Base-by-base conservation (phyloP, 2,888 invertebrate genomes). In the Orchesellides sinensis region DNA sequence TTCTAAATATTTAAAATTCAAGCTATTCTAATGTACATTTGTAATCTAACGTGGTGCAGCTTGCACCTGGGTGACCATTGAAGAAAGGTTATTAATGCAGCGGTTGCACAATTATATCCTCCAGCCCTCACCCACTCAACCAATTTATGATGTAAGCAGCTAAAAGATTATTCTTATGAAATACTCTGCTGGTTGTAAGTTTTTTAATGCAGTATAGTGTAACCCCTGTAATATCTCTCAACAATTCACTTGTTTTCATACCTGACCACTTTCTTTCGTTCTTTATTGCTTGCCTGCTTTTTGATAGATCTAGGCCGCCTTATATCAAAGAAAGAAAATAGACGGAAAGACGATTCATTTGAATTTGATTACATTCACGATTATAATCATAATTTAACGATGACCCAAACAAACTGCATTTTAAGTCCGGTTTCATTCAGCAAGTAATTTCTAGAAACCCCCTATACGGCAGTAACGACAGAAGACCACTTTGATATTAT, bases 281-380 rank as follows among this genome's bases (percentile, higher is more conserved):
- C 17, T 56, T 56, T 2, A 29, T 14, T 21, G 4, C 23, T 35
- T 45, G 12, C 56, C n/a, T 56, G 6, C 21, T 70, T 56, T 32
- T 40, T 70, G 32, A 25, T 27, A 69, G 68, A 29, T 10, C 6
- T 0, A 29, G 40, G 54, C 70, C 70, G 70, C 56, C 70, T 40
- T 56, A 52, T 17, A 52, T 52, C 68, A 69, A 52, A 52, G 52
- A 32, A 69, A 27, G 19, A 32, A 47, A 19, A 14, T 23, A n/a
- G 25, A 2, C 19, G 17, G 19, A 35, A 35, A 35, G 17, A 4
- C 63, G 73, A 73, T 65, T 19, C 56, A 45, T 75, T 75, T 66
- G 52, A 27, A 17, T 75, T 66, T 61, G 73, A 52, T 61, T 29
- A 74, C 32, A 21, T 74, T 75, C 75, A 75, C 56, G 75, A 75